These are phyloP conservation scores for Empidonax alnorum DNA, from an alignment of 2,113 vertebrate species.

Conservation along the genomic window DNA sequence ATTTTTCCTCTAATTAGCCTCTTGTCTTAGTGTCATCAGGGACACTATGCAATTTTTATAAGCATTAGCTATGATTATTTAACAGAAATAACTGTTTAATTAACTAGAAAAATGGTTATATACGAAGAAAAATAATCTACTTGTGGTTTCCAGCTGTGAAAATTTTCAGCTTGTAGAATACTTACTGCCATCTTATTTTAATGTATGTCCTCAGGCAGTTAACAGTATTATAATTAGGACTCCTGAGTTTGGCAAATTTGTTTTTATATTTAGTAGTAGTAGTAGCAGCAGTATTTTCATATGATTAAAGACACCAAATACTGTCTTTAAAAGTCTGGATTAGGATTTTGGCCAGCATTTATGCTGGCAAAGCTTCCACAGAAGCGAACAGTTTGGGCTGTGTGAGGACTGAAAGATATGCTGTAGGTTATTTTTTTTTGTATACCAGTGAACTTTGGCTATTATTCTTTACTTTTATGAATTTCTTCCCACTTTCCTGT, in stretches of 20 bases:
- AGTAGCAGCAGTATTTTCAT: background rate
- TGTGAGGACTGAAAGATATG: background rate
- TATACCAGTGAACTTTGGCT: background rate
- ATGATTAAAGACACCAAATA: background rate
- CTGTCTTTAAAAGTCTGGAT: background rate
- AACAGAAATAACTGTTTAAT: conserved; percentile 10
- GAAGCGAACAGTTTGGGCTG: background rate
- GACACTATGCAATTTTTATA: conserved; percentile 3
- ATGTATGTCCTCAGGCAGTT: background rate
- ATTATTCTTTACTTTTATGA: background rate
- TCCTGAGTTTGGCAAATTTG: background rate
- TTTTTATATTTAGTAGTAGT: background rate
- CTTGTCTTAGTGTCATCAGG: background rate
- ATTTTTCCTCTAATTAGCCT: background rate
- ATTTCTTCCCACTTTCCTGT: background rate
- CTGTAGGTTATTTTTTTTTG: background rate
- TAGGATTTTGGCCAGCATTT: background rate
- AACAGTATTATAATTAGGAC: background rate
- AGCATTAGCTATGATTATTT: conserved; percentile 27
- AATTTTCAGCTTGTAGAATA: conserved; percentile 3
- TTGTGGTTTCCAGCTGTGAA: background rate
- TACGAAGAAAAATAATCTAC: background rate
- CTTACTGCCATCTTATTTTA: conserved; percentile 27
- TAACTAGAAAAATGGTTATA: background rate
- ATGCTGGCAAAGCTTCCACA: background rate